These are phyloP conservation scores for Tachycineta bicolor DNA, from an alignment of 2,113 vertebrate genomes.

Conservation along the genomic window DNA sequence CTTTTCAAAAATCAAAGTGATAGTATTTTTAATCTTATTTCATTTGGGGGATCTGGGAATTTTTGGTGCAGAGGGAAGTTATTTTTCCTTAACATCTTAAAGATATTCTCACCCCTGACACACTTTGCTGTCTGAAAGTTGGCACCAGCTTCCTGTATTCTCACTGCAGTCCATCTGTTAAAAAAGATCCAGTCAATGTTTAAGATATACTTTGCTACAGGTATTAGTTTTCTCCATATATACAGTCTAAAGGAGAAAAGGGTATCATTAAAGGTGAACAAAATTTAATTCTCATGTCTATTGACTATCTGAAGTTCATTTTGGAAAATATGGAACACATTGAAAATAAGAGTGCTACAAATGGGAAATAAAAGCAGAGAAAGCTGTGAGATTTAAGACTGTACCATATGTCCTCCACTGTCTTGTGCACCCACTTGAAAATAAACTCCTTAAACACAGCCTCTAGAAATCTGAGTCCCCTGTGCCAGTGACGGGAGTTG, in stretches of 20 bases:
- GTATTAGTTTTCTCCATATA: slow-evolving; percentile 22
- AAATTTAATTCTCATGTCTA: neutral
- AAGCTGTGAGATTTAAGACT: neutral
- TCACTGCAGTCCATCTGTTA: slow-evolving; percentile 76
- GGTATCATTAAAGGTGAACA: neutral
- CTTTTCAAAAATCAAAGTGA: neutral
- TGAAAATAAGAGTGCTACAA: neutral
- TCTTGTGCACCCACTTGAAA: neutral
- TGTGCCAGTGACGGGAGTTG: neutral
- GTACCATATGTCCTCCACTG: neutral
- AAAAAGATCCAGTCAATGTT: slow-evolving; percentile 55
- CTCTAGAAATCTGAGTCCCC: neutral
- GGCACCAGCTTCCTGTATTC: neutral
- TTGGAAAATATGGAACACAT: neutral
- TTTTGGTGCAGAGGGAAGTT: neutral
- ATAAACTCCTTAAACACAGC: neutral
- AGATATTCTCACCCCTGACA: neutral
- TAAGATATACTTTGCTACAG: slow-evolving; percentile 23
- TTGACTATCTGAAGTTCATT: neutral
- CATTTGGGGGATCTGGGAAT: rapidly evolving
- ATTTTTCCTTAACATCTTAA: neutral
- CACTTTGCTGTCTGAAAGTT: neutral
- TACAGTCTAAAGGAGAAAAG: neutral
- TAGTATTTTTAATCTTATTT: neutral
- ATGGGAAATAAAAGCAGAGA: neutral